Evolutionary conservation across 2,888 invertebrate species (phyloP).

Genomic region (Drosophila aldrichi): DNA sequence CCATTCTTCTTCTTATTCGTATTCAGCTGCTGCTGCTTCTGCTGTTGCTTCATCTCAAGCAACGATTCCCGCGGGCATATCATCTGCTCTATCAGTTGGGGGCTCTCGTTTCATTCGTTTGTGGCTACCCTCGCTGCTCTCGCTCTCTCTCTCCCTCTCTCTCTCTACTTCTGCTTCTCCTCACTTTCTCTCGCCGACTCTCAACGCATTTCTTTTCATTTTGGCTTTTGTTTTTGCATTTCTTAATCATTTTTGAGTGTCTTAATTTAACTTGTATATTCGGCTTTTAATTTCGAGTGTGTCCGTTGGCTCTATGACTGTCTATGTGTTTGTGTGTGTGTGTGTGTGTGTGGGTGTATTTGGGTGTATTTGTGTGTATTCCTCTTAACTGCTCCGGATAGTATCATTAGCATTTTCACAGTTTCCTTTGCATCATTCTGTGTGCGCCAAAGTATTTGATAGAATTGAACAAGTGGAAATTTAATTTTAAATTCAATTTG

Average conservation of each 20-base stretch:
- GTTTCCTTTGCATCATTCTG: slow-evolving; percentile 26
- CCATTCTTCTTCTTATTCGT: slow-evolving; percentile 13
- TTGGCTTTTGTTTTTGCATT: slow-evolving; percentile 58
- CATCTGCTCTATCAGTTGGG: slow-evolving; percentile 70
- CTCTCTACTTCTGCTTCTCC: neutral
- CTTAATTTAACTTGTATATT: slow-evolving; percentile 73
- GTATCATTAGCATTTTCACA: slow-evolving; percentile 65
- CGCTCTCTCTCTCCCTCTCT: neutral
- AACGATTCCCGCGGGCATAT: slow-evolving; percentile 79
- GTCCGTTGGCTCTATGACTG: slow-evolving; percentile 14
- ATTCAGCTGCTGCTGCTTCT: slow-evolving; percentile 3
- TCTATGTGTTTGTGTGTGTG: slow-evolving; percentile 14
- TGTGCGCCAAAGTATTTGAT: slow-evolving; percentile 1
- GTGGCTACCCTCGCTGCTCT: slow-evolving; percentile 12
- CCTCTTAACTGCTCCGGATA: slow-evolving; percentile 63
- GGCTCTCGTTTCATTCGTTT: slow-evolving; percentile 44
- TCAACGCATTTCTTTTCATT: slow-evolving; percentile 38
- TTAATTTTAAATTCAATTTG: slow-evolving; percentile 20
- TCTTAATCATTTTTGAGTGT: slow-evolving; percentile 78
- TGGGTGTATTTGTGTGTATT: slow-evolving; percentile 14
- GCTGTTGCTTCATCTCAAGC: slow-evolving; percentile 55
- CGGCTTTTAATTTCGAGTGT: slow-evolving; percentile 64
- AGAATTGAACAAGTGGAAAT: slow-evolving; percentile 36
- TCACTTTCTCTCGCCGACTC: neutral
- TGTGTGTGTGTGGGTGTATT: slow-evolving; percentile 11